Conservation (phyloP, 2,888 invertebrate species). For the Halictus quadricinctus region DNA sequence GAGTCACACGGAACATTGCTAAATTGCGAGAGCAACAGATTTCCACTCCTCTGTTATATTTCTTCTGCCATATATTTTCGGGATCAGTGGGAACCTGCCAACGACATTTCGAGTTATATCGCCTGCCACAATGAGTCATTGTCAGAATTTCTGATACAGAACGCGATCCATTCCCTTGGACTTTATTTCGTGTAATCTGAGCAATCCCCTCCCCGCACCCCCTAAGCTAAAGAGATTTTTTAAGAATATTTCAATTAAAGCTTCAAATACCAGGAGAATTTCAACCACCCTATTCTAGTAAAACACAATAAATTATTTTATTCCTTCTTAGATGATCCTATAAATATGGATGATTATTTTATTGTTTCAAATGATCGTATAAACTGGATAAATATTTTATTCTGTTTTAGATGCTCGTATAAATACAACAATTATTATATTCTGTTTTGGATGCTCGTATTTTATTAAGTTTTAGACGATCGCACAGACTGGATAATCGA, state of each 20-base stretch:
- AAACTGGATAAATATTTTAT: no score
- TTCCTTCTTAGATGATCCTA: no score
- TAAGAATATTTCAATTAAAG: slow-evolving; percentile 1
- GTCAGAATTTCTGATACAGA: slow-evolving; percentile 55
- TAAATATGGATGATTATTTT: background rate
- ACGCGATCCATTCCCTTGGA: slow-evolving; percentile 10
- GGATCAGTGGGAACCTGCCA: slow-evolving; percentile 49
- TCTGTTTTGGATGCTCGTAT: background rate
- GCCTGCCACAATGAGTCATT: slow-evolving; percentile 58
- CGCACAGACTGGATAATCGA: no score
- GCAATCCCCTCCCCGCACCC: background rate
- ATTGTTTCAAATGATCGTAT: background rate
- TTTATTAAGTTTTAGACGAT: no score
- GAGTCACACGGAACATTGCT: slow-evolving; percentile 39
- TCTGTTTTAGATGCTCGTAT: no score
- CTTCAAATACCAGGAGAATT: background rate
- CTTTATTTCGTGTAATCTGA: slow-evolving; percentile 32
- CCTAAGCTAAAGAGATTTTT: slow-evolving; percentile 2
- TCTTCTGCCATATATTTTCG: slow-evolving; percentile 36
- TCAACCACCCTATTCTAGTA: background rate
- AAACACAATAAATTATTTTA: background rate
- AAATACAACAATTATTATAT: background rate
- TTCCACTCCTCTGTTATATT: slow-evolving; percentile 39
- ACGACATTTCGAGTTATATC: slow-evolving; percentile 59
- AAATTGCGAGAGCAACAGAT: slow-evolving; percentile 46